A percentile compares a stretch with the other conserved stretches of the same genome.
phyloP scores from a whole-genome alignment of 2,888 invertebrate species.

The Agapetus fuscipes region DNA sequence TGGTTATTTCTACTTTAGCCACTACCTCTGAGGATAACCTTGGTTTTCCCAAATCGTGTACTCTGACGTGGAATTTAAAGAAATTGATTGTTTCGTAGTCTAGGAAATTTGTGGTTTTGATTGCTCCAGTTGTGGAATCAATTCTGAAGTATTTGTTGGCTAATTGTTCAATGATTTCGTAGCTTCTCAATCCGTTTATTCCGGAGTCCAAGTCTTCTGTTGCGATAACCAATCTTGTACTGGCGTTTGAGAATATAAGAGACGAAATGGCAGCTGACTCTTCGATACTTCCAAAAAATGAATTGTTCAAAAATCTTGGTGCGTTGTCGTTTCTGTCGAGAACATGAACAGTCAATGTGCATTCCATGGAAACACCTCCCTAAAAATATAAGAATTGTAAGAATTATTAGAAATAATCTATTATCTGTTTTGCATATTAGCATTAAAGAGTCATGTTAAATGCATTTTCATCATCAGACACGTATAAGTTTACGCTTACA shows the following conservation, averaged over 20 bases:
- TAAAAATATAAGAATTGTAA: slow-evolving; percentile 29
- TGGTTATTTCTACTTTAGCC: slow-evolving; percentile 60
- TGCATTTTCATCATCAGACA: too few species aligned
- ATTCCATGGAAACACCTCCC: slow-evolving; percentile 53
- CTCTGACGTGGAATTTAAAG: slow-evolving; percentile 64
- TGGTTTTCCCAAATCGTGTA: slow-evolving; percentile 68
- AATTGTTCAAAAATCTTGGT: slow-evolving; percentile 53
- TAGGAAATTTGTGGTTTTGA: slow-evolving; percentile 57
- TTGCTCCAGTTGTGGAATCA: slow-evolving; percentile 72
- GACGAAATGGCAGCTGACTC: slow-evolving; percentile 63
- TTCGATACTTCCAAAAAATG: slow-evolving; percentile 54
- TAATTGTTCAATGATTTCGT: slow-evolving; percentile 64
- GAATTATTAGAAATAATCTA: too few species aligned
- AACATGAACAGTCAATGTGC: slow-evolving; percentile 63
- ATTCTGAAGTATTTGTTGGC: slow-evolving; percentile 65
- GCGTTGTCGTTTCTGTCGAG: slow-evolving; percentile 70
- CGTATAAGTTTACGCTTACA: too few species aligned
- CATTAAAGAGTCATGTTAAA: too few species aligned
- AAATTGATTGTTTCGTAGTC: slow-evolving; percentile 61
- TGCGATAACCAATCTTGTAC: slow-evolving; percentile 64
- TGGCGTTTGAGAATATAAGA: slow-evolving; percentile 55
- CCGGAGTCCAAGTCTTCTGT: slow-evolving; percentile 73
- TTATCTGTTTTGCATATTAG: too few species aligned
- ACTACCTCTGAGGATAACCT: slow-evolving; percentile 60
- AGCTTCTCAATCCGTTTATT: slow-evolving; percentile 67